Percentiles rank a stretch among this genome's conserved stretches.
Conservation (phyloP, 2,888 invertebrate genomes). For the Pasiphila rectangulata region DNA sequence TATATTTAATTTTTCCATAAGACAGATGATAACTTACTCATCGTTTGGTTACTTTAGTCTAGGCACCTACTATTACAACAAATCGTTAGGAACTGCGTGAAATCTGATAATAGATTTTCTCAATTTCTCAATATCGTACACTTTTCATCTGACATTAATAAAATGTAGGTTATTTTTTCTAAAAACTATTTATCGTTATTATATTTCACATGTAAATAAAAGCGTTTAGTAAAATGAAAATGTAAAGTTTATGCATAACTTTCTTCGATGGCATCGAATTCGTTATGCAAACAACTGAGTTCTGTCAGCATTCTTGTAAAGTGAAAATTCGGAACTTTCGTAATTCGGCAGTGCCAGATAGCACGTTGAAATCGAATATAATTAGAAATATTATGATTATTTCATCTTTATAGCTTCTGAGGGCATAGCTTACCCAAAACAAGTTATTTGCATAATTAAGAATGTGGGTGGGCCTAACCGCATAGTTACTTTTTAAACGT, state of each 20-base stretch:
- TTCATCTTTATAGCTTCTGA: conserved; percentile 2
- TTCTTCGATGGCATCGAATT: conserved; percentile 22
- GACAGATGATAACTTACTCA: too few species aligned
- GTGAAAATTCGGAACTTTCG: conserved; percentile 19
- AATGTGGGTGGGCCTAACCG: not conserved
- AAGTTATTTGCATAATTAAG: not conserved
- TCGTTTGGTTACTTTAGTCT: too few species aligned
- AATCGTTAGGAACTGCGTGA: too few species aligned
- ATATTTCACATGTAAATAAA: too few species aligned
- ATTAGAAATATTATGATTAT: conserved; percentile 8
- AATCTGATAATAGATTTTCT: too few species aligned
- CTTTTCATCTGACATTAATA: not conserved
- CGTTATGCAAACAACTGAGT: conserved; percentile 12
- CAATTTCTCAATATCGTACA: not conserved
- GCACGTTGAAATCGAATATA: conserved; percentile 10
- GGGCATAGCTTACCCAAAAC: not conserved
- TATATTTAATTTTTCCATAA: too few species aligned
- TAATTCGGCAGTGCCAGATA: too few species aligned
- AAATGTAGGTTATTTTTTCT: not conserved
- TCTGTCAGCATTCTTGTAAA: conserved; percentile 14
- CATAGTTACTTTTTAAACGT: not conserved
- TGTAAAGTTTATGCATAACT: conserved; percentile 17
- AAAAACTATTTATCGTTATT: conserved; percentile 4
- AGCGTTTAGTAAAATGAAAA: conserved; percentile 5
- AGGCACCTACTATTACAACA: too few species aligned